Conservation (phyloP, 2,113 vertebrate genomes). For the Elanoides forficatus region DNA sequence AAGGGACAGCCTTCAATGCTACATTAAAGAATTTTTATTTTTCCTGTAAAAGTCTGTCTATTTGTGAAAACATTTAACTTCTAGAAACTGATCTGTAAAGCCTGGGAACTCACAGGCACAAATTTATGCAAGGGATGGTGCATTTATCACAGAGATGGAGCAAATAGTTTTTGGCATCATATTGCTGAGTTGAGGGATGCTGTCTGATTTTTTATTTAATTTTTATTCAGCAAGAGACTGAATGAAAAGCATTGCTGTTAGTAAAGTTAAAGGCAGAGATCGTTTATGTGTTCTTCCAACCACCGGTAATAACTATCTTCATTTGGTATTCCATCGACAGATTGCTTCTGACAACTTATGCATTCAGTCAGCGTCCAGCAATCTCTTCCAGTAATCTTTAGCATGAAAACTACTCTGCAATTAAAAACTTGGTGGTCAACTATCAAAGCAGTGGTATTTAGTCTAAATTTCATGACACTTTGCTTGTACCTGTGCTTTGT, state of each 20-base stretch:
- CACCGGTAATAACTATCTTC: not conserved
- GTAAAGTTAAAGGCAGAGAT: not conserved
- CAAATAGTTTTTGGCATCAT: not conserved
- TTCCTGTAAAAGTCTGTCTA: not conserved
- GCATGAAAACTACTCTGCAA: not conserved
- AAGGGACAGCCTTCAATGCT: not conserved
- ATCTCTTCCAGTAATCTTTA: not conserved
- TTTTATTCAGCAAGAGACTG: not conserved
- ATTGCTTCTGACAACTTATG: constrained; percentile 17
- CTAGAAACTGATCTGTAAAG: not conserved
- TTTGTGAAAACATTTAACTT: not conserved
- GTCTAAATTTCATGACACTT: not conserved
- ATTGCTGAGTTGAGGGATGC: not conserved
- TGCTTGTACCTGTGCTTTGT: not conserved
- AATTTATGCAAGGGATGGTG: not conserved
- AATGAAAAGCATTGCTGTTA: not conserved
- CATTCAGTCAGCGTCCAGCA: constrained; percentile 1
- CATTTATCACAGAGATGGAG: not conserved
- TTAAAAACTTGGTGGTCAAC: not conserved
- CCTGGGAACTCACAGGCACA: not conserved
- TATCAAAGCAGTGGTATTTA: not conserved
- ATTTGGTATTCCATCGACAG: not conserved
- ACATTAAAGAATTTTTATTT: not conserved
- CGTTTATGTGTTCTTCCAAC: not conserved
- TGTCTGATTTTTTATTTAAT: not conserved